Percentiles rank a stretch among this genome's conserved stretches.
Evolutionary conservation across 2,888 invertebrate genomes (phyloP).

Genomic region (Drosophila stalkeri): DNA sequence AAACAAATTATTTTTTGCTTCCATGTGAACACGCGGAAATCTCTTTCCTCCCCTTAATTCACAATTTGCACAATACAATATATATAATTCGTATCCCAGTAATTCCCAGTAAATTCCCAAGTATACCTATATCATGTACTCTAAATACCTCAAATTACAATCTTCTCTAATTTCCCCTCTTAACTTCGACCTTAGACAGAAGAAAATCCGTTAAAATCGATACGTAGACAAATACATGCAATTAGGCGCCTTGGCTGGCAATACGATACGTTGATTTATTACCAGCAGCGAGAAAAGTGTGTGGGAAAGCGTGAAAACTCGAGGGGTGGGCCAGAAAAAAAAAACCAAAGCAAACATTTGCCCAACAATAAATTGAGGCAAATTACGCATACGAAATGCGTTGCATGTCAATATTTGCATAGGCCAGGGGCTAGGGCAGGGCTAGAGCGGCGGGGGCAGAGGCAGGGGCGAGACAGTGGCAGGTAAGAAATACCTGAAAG

Average conservation of each 20-base stretch:
- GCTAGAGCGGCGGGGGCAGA: not conserved
- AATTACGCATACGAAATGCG: constrained; percentile 68
- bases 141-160: not conserved
- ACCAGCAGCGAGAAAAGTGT: constrained; percentile 9
- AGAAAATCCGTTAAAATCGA: constrained; percentile 36
- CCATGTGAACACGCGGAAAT: too few species aligned
- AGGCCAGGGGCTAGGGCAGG: constrained; percentile 10
- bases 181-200: not conserved
- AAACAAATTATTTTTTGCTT: too few species aligned
- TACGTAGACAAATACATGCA: constrained; percentile 42
- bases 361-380: constrained; percentile 62
- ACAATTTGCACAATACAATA: not conserved
- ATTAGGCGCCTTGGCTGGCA: constrained; percentile 50
- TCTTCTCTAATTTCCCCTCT: not conserved
- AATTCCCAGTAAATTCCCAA: too few species aligned
- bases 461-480: not conserved
- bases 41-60: not conserved
- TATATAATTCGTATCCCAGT: not conserved
- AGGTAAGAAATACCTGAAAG: constrained; percentile 9
- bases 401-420: constrained; percentile 74
- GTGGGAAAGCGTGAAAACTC: not conserved
- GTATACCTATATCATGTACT: not conserved
- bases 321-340: not conserved
- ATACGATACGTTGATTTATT: constrained; percentile 53
- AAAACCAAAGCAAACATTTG: constrained; percentile 53